Evolutionary conservation across 2,888 invertebrate genomes (phyloP).

Genomic region (Unio pictorum): DNA sequence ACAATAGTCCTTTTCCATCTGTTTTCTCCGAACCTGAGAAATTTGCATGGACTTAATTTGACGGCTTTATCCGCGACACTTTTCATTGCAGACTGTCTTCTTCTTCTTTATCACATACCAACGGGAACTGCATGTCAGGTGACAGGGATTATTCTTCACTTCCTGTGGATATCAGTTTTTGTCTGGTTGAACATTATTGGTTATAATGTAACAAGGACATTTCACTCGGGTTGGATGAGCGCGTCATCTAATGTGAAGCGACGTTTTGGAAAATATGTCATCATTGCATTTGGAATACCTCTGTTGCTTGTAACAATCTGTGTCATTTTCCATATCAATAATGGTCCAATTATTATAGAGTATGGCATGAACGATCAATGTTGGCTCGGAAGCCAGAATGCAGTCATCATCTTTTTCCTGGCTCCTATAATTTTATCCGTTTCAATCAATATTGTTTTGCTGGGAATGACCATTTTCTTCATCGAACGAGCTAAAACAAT

Average conservation of each 20-base stretch:
- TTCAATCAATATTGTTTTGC: conserved; percentile 10
- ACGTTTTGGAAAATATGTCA: conserved; percentile 6
- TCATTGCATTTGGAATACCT: conserved; percentile 6
- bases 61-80: conserved; percentile 12
- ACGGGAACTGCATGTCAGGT: not conserved
- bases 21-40: conserved; percentile 7
- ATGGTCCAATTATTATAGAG: not conserved
- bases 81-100: conserved; percentile 5
- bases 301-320: conserved; percentile 1
- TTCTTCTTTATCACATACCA: conserved; percentile 1
- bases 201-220: conserved; percentile 14
- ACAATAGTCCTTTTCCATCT: conserved; percentile 9
- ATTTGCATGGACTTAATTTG: conserved; percentile 19
- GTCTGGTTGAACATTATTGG: conserved; percentile 23
- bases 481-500: conserved; percentile 5
- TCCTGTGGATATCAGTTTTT: conserved; percentile 12
- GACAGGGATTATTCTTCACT: conserved; percentile 8
- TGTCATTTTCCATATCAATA: conserved; percentile 5
- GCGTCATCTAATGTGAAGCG: conserved; percentile 1
- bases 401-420: conserved; percentile 11
- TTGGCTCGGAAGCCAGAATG: conserved; percentile 13
- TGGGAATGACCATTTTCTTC: conserved; percentile 7
- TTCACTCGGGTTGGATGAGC: conserved; percentile 2
- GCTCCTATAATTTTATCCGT: conserved; percentile 10
- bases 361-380: conserved; percentile 13